These are phyloP conservation scores for Rhyacichthys aspro DNA, from an alignment of 2,797 vertebrate species.

Conservation along the genomic window DNA sequence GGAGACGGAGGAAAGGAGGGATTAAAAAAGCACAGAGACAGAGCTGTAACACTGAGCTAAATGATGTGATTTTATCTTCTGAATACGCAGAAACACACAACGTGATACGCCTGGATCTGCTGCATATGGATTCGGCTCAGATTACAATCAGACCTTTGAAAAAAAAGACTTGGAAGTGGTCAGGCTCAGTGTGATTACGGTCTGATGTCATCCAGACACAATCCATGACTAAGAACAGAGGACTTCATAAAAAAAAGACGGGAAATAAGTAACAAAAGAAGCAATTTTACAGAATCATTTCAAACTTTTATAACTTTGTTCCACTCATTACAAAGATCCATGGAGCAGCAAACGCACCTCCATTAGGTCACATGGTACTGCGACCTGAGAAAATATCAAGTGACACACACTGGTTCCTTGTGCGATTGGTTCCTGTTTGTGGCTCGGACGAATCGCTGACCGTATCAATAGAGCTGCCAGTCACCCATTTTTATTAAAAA, in stretches of 20 bases:
- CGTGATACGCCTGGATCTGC: slow-evolving; percentile 35
- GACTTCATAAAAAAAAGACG: background rate
- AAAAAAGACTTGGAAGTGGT: slow-evolving; percentile 35
- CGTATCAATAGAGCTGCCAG: slow-evolving; percentile 1
- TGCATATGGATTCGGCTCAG: slow-evolving; percentile 43
- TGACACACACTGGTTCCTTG: background rate
- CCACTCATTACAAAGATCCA: too few relatives aligned
- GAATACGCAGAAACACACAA: slow-evolving; percentile 48
- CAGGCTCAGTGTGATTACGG: slow-evolving; percentile 26
- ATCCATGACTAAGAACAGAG: slow-evolving; percentile 1
- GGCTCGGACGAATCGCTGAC: background rate
- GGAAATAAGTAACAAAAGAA: too few relatives aligned
- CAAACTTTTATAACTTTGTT: too few relatives aligned
- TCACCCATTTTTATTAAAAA: background rate
- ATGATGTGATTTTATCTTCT: slow-evolving; percentile 51
- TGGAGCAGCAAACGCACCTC: too few relatives aligned
- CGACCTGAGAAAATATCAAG: background rate
- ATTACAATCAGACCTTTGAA: slow-evolving; percentile 58
- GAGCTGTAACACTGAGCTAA: slow-evolving; percentile 30
- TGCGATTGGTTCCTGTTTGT: background rate
- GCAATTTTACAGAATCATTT: too few relatives aligned
- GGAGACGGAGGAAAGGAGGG: slow-evolving; percentile 4
- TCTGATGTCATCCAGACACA: slow-evolving; percentile 18
- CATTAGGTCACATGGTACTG: too few relatives aligned
- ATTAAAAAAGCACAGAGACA: slow-evolving; percentile 6